These are phyloP conservation scores for Pampus argenteus DNA, from an alignment of 2,797 vertebrate species.

Conservation along the genomic window DNA sequence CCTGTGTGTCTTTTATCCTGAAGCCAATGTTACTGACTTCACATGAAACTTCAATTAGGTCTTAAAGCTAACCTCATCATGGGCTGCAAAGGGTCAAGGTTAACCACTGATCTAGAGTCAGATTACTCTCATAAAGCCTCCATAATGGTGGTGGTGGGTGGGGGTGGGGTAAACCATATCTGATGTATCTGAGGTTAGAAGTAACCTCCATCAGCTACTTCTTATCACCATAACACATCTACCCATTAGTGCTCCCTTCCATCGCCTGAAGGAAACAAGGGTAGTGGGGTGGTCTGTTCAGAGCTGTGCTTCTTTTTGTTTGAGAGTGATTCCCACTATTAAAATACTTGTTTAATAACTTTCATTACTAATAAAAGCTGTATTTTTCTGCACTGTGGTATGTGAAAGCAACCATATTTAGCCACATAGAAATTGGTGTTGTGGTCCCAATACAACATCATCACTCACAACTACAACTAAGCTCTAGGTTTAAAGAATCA, in stretches of 20 bases:
- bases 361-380: constrained; percentile 15
- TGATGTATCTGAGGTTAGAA: constrained; percentile 54
- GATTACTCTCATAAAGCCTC: constrained; percentile 62
- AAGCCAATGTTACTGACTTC: constrained; percentile 34
- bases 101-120: constrained; percentile 66
- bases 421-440: constrained; percentile 2
- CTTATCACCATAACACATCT: constrained; percentile 71
- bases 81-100: constrained; percentile 47
- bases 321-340: constrained; percentile 4
- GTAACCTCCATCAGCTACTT: constrained; percentile 31
- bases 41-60: constrained; percentile 49
- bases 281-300: constrained; percentile 28
- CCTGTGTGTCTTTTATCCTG: constrained; percentile 16
- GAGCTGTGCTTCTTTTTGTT: constrained; percentile 1
- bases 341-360: constrained; percentile 18
- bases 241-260: constrained; percentile 57
- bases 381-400: background rate
- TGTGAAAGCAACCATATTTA: background rate
- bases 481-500: constrained; percentile 45
- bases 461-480: constrained; percentile 33
- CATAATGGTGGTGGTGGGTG: constrained; percentile 1
- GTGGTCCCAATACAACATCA: constrained; percentile 9
- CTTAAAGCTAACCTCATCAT: constrained; percentile 34
- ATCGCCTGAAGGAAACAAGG: constrained; percentile 15
- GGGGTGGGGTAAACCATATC: too few species aligned